Conservation (phyloP, 1,140 invertebrate species). For the Drosophila ambigua region DNA sequence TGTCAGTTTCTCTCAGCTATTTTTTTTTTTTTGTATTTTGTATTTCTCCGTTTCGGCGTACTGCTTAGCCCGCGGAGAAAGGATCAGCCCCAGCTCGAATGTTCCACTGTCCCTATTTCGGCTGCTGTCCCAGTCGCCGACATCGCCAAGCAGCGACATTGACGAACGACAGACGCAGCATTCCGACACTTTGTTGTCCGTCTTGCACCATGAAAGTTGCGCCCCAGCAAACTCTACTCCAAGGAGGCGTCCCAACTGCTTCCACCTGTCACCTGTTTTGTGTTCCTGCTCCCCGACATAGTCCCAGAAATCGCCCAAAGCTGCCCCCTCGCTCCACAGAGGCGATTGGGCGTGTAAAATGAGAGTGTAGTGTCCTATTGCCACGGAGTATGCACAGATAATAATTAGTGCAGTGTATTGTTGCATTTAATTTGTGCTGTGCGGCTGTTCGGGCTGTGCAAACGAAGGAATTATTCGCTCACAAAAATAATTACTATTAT, state of each 20-base stretch:
- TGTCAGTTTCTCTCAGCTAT: conserved; percentile 20
- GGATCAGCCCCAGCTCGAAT: conserved; percentile 26
- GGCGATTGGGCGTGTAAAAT: too few species aligned
- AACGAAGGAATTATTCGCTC: too few species aligned
- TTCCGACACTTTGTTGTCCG: conserved; percentile 9
- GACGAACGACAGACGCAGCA: conserved; percentile 42
- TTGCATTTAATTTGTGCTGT: too few species aligned
- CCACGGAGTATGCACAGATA: too few species aligned
- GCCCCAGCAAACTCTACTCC: not conserved
- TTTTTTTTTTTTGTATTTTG: conserved; percentile 1
- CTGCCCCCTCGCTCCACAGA: too few species aligned
- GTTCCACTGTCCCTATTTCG: conserved; percentile 26
- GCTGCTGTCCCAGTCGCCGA: not conserved
- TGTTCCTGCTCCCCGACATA: too few species aligned
- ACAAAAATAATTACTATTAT: too few species aligned
- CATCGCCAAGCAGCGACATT: conserved; percentile 41
- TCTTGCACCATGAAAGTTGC: not conserved
- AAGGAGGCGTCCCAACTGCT: conserved; percentile 5
- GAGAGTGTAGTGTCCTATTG: too few species aligned
- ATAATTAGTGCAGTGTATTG: too few species aligned
- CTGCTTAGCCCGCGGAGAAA: conserved; percentile 35
- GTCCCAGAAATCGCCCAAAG: too few species aligned
- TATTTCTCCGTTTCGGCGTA: conserved; percentile 10
- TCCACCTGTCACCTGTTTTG: not conserved
- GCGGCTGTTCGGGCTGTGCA: too few species aligned